These are phyloP conservation scores for Megaleporinus macrocephalus DNA, from an alignment of 2,113 vertebrate genomes.

Conservation along the genomic window DNA sequence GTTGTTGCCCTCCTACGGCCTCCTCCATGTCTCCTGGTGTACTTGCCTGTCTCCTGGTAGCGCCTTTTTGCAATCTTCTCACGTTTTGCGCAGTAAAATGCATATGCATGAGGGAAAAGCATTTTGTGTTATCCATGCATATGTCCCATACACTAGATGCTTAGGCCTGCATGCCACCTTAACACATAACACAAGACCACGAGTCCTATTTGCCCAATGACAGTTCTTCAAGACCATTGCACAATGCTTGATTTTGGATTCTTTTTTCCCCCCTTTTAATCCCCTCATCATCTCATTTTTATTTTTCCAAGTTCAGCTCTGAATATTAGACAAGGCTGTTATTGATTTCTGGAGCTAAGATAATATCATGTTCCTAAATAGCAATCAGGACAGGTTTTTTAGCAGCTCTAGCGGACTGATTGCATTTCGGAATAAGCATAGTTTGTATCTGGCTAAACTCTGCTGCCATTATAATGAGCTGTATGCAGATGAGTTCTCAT, in stretches of 20 bases:
- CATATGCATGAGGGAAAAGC: too few species aligned
- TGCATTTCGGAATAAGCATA: slow-evolving; percentile 1
- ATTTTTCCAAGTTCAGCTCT: not conserved
- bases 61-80: too few species aligned
- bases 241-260: not conserved
- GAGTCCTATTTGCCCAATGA: not conserved
- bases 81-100: too few species aligned
- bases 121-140: too few species aligned
- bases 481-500: slow-evolving; percentile 26
- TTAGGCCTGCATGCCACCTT: too few species aligned
- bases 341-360: slow-evolving; percentile 27
- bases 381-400: slow-evolving; percentile 29
- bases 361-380: slow-evolving; percentile 26
- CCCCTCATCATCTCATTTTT: not conserved
- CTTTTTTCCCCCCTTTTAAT: not conserved
- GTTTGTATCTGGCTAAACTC: not conserved
- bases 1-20: too few species aligned
- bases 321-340: slow-evolving; percentile 27
- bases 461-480: slow-evolving; percentile 4
- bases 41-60: too few species aligned
- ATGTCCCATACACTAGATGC: too few species aligned
- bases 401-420: slow-evolving; percentile 22
- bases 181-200: too few species aligned
- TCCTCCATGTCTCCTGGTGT: too few species aligned
- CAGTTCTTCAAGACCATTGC: not conserved